Base-by-base conservation (phyloP, 2,797 vertebrate species). In the Trematomus bernacchii region DNA sequence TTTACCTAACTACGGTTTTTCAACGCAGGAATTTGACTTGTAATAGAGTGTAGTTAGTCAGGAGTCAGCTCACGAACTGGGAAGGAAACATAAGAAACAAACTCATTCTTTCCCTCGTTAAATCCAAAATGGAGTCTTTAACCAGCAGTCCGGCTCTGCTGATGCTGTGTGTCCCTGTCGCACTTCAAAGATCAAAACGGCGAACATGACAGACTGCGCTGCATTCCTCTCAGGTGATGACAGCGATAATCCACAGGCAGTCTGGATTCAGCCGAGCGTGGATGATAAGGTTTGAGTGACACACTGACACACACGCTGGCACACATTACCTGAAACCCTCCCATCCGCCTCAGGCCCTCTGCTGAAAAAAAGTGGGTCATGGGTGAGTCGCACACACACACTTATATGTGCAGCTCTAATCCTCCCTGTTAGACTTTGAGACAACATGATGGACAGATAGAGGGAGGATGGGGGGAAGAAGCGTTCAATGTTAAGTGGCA, bases 401-500 rank as follows among this genome's bases (percentile, higher is more conserved):
- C 33, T 27, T 27, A 27, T 27, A 27, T 27, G 65, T 55, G 37
- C 63, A 27, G 70, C 82, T 84, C 72, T 91, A 92, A 88, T 91
- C 89, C 88, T 76, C 52, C n/a, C 83, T 85, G 86, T 81, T 87
- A 88, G 79, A 79, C 58, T 59, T 3, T 16, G 51, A 85, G 89
- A 89, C 90, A 86, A 63, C 53, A 5, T 93, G 92, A 93, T 80
- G 66, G 91, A 92, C 85, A 79, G 81, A 85, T 42, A 59, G 77
- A 82, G 71, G 58, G 80, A 50, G 71, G 73, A 30, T 6, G 61
- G 18, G 0, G 71, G 80, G 75, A 68, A 61, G 73, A n/a, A 13
- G 70, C 9, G 55, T 50, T 85, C 76, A 58, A n/a, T 71, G 83
- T 83, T 82, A 89, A 87, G 89, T 87, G 87, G 84, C 77, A 80